Conservation (phyloP, 2,113 vertebrate genomes). For the Pluvianellus socialis region DNA sequence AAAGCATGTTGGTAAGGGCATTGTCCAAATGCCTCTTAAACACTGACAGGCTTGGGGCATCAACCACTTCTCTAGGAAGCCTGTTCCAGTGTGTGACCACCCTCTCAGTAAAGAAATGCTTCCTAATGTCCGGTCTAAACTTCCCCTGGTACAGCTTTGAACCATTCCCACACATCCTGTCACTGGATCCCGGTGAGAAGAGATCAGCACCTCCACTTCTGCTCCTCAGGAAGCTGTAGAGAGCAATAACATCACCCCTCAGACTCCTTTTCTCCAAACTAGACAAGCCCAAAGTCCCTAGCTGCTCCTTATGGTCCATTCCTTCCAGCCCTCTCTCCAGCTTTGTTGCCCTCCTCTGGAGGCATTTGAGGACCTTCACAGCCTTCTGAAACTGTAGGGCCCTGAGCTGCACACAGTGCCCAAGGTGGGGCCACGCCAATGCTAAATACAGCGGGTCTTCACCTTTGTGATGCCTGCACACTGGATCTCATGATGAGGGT, state of each 20-base stretch:
- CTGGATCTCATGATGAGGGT: not conserved
- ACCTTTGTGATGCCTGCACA: not conserved
- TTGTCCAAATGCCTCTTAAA: not conserved
- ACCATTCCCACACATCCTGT: not conserved
- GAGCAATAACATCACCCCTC: not conserved
- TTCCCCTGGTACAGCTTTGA: not conserved
- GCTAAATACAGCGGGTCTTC: not conserved
- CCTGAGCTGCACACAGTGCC: not conserved
- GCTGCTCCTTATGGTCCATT: not conserved
- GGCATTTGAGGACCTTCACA: not conserved
- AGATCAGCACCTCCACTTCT: not conserved
- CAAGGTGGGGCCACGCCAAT: not conserved
- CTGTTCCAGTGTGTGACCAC: not conserved
- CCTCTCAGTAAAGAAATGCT: not conserved
- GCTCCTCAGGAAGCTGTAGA: not conserved
- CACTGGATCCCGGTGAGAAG: not conserved
- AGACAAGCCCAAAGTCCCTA: not conserved
- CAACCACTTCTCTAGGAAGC: not conserved
- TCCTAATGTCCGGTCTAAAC: not conserved
- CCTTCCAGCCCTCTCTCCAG: not conserved
- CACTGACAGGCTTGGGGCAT: not conserved
- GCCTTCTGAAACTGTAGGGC: not conserved
- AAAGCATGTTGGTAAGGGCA: not conserved
- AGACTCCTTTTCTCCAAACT: not conserved
- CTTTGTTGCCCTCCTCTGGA: not conserved